phyloP scores from a whole-genome alignment of 2,113 vertebrate species.

The Callospermophilus lateralis region DNA sequence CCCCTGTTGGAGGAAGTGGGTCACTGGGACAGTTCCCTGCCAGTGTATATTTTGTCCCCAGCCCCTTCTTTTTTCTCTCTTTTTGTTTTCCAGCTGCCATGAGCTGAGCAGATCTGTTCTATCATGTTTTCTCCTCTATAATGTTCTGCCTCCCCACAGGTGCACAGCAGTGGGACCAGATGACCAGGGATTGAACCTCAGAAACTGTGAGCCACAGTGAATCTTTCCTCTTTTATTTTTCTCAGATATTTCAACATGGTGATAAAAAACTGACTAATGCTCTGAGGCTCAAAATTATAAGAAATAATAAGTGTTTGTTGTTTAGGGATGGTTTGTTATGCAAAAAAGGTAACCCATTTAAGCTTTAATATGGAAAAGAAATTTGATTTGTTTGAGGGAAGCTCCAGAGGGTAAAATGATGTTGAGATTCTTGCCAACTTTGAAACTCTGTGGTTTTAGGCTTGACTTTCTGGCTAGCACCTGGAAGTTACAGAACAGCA shows the following conservation, averaged over 20 bases:
- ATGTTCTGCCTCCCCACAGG: background rate
- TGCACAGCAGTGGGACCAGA: background rate
- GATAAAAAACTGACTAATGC: background rate
- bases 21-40: background rate
- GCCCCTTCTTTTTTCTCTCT: background rate
- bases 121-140: background rate
- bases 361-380: background rate
- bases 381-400: background rate
- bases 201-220: background rate
- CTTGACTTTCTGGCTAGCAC: conserved; percentile 17
- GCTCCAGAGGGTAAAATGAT: background rate
- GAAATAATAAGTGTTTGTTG: background rate
- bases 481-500: background rate
- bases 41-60: background rate
- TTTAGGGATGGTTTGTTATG: background rate
- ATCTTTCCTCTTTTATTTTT: background rate
- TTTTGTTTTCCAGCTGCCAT: background rate
- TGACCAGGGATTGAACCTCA: background rate
- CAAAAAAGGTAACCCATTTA: background rate
- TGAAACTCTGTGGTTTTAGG: background rate
- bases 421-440: conserved; percentile 10
- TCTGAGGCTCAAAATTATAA: background rate
- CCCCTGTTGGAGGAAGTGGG: background rate
- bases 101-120: background rate
- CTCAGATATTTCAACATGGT: background rate